phyloP scores from a whole-genome alignment of 2,888 invertebrate genomes.

The Graphium colonna region DNA sequence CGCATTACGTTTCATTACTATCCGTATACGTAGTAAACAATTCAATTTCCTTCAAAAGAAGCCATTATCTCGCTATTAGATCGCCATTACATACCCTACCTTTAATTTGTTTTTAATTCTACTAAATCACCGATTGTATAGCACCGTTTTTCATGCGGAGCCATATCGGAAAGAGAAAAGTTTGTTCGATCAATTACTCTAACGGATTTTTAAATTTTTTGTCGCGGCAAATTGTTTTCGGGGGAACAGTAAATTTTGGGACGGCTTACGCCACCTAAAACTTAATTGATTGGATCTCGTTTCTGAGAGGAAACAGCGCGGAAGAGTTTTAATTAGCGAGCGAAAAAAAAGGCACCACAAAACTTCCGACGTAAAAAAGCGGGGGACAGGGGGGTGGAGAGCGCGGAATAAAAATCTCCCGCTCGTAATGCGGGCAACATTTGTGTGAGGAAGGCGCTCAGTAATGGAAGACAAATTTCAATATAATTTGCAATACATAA shows the following conservation, averaged over 20 bases:
- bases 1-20: background rate
- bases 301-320: constrained; percentile 76
- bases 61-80: constrained; percentile 11
- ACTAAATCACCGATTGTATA: constrained; percentile 1
- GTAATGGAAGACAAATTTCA: constrained; percentile 81
- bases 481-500: constrained; percentile 82
- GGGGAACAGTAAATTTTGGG: constrained; percentile 69
- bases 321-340: constrained; percentile 80
- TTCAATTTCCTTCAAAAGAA: constrained; percentile 16
- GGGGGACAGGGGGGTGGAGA: constrained; percentile 77
- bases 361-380: constrained; percentile 75
- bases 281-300: constrained; percentile 79
- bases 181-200: constrained; percentile 68
- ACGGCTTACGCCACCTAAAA: constrained; percentile 74
- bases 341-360: constrained; percentile 74
- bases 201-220: constrained; percentile 64
- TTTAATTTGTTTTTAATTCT: constrained; percentile 8
- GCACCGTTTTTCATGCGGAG: constrained; percentile 9
- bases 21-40: constrained; percentile 4
- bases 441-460: constrained; percentile 79
- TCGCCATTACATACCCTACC: constrained; percentile 5
- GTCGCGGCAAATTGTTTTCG: constrained; percentile 58
- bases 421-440: constrained; percentile 79
- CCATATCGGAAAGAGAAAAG: constrained; percentile 34
- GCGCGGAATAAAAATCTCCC: constrained; percentile 75